Evolutionary conservation across 1,140 invertebrate genomes (phyloP), one percentile per base, ranked within the genome.

Genomic region (Anastrepha ludens): DNA sequence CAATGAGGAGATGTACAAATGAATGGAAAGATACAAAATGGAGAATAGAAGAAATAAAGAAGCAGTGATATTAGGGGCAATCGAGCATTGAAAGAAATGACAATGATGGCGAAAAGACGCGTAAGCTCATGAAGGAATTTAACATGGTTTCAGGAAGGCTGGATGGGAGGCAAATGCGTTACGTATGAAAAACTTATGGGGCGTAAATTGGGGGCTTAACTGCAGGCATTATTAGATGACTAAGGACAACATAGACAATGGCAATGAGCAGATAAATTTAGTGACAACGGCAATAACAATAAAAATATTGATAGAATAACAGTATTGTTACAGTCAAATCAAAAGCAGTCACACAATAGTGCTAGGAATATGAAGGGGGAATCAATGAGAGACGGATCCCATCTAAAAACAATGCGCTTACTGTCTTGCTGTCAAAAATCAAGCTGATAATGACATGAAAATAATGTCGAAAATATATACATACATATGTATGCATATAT

Each of bases 361-460:
- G 50, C 50, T 55, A 8, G 11, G 50, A 55, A 55, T 55, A 55
- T 8, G 6, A 55, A 55, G 50, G 11, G 50, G 50, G 6, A 55
- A 55, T 55, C 50, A 55, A 55, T 55, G 4, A 29, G 55, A 81
- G 47, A 55, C 44, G 44, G 47, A 29, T 67, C 50, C 15, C 15
- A 20, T 29, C 74, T n/a, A 8, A 20, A 15, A 81, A 81, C 50
- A 55, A 50, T 81, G 41, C 9, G 47, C 47, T 50, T 55, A 17
- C 20, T 50, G 47, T 58, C 47, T 81, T 81, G n/a, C 74, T 74
- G 41, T 47, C 44, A 81, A 81, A 81, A 55, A 81, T 55, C 47
- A 81, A 55, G 50, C 74, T 81, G 74, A 81, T 55, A 81, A 81
- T 81, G 74, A 81, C 74, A 81, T 81, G 74, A 17, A 29, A 55